Base-by-base conservation (phyloP, 2,888 invertebrate genomes). In the Oasisia sp. region DNA sequence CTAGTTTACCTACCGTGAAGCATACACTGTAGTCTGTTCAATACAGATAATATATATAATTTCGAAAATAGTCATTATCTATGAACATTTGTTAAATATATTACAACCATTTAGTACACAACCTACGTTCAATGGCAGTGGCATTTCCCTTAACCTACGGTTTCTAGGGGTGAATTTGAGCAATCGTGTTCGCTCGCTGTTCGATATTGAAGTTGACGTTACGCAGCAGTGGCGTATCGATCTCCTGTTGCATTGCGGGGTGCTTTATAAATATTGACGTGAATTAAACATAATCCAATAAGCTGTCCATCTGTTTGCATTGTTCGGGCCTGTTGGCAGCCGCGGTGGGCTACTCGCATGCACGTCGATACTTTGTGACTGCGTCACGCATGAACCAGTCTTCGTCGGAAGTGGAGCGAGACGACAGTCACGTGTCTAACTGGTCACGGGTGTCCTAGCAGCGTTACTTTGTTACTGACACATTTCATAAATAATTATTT, bases 251-350 rank as follows among this genome's bases (percentile, higher is more conserved):
- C n/a, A 74, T n/a, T 74, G 27, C 74, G 74, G 27, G 74, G 74
- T 74, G 74, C n/a, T 74, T 56, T 74, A 74, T 27, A n/a, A 74
- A 74, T n/a, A 74, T n/a, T 74, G 74, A 74, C 74, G 74, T 74
- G 74, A 74, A 74, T 74, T 74, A 74, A 74, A 74, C 74, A 74
- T 74, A 74, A 74, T 27, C 74, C 74, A 74, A 74, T 74, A 74
- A 74, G 74, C 74, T 3, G 7, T 19, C 74, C 74, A 74, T 74
- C 74, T 74, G 74, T 27, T 3, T n/a, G 7, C 74, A 27, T 74
- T 74, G 74, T 74, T 19, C 7, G 7, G 14, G 74, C 27, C n/a
- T 74, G 27, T n/a, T 27, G 19, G 14, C n/a, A n/a, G 74, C 27
- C 74, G 27, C n/a, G 27, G 74, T 74, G 8, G 11, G 74, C 7